Conservation (phyloP, 2,113 vertebrate species). For the Alosa alosa region DNA sequence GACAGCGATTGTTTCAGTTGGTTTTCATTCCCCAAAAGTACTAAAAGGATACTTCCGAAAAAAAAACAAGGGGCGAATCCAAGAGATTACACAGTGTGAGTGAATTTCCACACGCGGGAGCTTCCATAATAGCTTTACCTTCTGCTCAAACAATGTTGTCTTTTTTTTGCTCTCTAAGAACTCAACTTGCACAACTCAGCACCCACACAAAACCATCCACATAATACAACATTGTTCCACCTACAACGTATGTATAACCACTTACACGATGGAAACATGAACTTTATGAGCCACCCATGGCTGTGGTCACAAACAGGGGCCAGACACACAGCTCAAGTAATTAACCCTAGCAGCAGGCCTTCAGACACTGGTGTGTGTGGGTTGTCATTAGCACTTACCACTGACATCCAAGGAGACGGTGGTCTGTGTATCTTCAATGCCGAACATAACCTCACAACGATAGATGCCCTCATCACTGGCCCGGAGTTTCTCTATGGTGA, state of each 20-base stretch:
- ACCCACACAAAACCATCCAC: background rate
- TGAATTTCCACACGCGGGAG: background rate
- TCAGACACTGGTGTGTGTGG: background rate
- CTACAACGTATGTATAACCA: background rate
- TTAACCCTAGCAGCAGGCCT: background rate
- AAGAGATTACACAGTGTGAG: constrained; percentile 16
- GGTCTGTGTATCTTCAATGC: constrained; percentile 83
- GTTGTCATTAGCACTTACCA: constrained; percentile 70
- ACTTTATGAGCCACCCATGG: background rate
- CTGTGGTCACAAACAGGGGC: background rate
- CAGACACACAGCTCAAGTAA: background rate
- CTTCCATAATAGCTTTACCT: background rate
- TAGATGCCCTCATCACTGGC: constrained; percentile 86
- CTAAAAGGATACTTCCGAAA: background rate
- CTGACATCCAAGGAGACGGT: constrained; percentile 74
- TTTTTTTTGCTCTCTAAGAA: constrained; percentile 1
- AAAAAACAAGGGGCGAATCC: background rate
- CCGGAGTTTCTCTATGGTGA: constrained; percentile 74
- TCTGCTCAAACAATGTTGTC: constrained; percentile 1
- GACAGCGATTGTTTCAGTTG: background rate
- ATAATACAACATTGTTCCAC: constrained; percentile 3
- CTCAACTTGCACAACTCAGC: background rate
- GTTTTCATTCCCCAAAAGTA: background rate
- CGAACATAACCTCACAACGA: constrained; percentile 88
- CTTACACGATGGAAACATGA: background rate